phyloP scores from a whole-genome alignment of 2,888 invertebrate genomes.

The Drosophila mimetica region DNA sequence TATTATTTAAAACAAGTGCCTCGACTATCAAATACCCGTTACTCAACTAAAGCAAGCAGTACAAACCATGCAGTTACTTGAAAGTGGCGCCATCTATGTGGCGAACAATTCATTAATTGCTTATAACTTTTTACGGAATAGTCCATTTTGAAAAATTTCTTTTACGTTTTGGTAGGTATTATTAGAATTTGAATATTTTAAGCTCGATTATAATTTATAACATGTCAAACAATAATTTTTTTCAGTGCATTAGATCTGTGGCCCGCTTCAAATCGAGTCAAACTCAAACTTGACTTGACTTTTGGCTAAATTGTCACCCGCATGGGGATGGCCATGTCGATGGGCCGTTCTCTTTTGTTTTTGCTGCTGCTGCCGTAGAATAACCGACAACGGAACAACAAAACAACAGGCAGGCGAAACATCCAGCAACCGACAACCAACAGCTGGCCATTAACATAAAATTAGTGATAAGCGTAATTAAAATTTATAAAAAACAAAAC shows the following conservation, averaged over 20 bases:
- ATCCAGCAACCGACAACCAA: constrained; percentile 45
- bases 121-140: no score
- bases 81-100: no score
- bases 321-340: constrained; percentile 40
- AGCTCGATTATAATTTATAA: no score
- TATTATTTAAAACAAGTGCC: no score
- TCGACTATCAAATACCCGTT: no score
- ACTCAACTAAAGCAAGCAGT: no score
- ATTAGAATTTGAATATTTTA: no score
- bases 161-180: no score
- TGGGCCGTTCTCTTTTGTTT: constrained; percentile 32
- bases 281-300: constrained; percentile 28
- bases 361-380: constrained; percentile 34
- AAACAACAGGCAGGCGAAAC: constrained; percentile 12
- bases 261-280: constrained; percentile 17
- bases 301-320: constrained; percentile 63
- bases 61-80: no score
- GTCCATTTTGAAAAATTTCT: no score
- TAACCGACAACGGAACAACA: constrained; percentile 14
- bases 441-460: constrained; percentile 81
- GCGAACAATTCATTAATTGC: no score
- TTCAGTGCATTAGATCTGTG: constrained; percentile 9
- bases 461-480: constrained; percentile 80
- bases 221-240: background rate
- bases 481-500: constrained; percentile 60